These are phyloP conservation scores for Drosophila orena DNA, from an alignment of 1,140 invertebrate species.

Conservation along the genomic window DNA sequence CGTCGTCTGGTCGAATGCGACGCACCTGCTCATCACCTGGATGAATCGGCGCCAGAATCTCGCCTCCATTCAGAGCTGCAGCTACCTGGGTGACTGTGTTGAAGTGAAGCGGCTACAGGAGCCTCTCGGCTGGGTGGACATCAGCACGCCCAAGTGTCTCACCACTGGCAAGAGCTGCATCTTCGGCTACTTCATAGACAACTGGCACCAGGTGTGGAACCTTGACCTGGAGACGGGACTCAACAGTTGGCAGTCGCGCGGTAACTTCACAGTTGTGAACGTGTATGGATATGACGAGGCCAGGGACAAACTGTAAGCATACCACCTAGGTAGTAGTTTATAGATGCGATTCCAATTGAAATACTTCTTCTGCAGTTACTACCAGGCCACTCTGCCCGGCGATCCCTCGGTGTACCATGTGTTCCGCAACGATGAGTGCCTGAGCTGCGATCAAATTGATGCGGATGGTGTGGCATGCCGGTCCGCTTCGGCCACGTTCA, in stretches of 20 bases:
- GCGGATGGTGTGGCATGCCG: constrained; percentile 84
- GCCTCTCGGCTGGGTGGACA: constrained; percentile 72
- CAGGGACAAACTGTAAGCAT: constrained; percentile 73
- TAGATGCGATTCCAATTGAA: neutral
- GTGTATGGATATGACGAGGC: constrained; percentile 75
- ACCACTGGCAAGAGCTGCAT: constrained; percentile 57
- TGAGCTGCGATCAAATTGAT: constrained; percentile 85
- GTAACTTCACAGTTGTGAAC: constrained; percentile 65
- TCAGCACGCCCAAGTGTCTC: constrained; percentile 66
- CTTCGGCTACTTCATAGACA: constrained; percentile 73
- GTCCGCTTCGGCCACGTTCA: constrained; percentile 87
- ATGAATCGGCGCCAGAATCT: constrained; percentile 94
- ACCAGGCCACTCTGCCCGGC: constrained; percentile 63
- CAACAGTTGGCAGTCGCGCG: constrained; percentile 63
- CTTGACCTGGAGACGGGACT: constrained; percentile 65
- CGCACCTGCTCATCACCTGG: constrained; percentile 91
- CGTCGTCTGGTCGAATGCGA: constrained; percentile 91
- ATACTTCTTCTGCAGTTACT: constrained; percentile 54
- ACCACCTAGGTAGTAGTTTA: neutral
- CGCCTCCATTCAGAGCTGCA: constrained; percentile 81
- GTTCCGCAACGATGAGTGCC: constrained; percentile 81
- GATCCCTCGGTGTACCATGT: constrained; percentile 64
- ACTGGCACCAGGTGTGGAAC: constrained; percentile 80
- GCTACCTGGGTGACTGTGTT: constrained; percentile 47
- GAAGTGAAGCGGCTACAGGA: constrained; percentile 70